phyloP scores from a whole-genome alignment of 2,113 vertebrate genomes.

The Lepus timidus region DNA sequence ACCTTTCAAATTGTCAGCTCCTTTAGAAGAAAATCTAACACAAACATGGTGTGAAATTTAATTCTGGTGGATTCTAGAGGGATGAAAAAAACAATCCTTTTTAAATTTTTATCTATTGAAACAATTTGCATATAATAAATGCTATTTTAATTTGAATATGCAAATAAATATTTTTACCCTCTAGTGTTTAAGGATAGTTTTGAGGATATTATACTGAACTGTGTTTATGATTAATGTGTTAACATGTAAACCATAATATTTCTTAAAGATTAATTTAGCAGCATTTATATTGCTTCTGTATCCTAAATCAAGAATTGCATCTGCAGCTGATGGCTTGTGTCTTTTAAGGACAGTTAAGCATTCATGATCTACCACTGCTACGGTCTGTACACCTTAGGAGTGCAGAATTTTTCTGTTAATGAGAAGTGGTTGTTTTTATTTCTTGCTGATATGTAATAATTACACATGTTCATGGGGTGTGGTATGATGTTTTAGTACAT shows the following conservation, averaged over 20 bases:
- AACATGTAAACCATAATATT: not conserved
- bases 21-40: not conserved
- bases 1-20: not conserved
- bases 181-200: not conserved
- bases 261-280: constrained; percentile 23
- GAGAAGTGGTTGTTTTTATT: constrained; percentile 45
- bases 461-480: too few species aligned
- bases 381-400: not conserved
- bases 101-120: not conserved
- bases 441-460: too few species aligned
- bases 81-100: constrained; percentile 36
- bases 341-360: constrained; percentile 63
- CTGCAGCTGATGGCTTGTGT: constrained; percentile 11
- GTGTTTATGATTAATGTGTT: constrained; percentile 23
- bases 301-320: constrained; percentile 67
- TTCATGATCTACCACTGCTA: constrained; percentile 8
- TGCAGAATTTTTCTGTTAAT: constrained; percentile 47
- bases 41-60: not conserved
- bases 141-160: constrained; percentile 37
- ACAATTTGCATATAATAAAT: constrained; percentile 47
- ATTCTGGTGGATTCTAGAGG: constrained; percentile 22
- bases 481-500: too few species aligned
- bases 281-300: constrained; percentile 23
- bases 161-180: constrained; percentile 13
- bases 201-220: not conserved